Conservation (phyloP, 2,888 invertebrate genomes). For the Polietes domitor region DNA sequence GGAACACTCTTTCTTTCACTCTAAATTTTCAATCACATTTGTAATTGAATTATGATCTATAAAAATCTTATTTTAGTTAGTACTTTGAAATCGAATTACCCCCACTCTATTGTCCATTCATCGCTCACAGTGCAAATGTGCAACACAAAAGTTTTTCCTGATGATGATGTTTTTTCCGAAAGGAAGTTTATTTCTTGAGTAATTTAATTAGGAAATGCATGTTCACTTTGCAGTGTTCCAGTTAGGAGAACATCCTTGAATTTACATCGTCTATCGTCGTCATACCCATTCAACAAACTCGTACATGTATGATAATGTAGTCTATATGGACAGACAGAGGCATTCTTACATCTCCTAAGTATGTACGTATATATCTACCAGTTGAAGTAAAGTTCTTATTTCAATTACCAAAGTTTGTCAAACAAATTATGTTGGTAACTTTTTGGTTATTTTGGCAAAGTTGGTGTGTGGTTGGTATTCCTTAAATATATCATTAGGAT, state of each 20-base stretch:
- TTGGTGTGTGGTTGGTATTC: background rate
- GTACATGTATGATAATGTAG: background rate
- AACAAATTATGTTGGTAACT: conserved; percentile 61
- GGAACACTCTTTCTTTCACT: too few species aligned
- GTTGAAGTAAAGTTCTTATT: conserved; percentile 8
- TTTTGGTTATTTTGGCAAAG: conserved; percentile 44
- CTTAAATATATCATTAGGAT: conserved; percentile 51
- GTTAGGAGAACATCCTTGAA: background rate
- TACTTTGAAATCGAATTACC: too few species aligned
- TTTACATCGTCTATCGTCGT: conserved; percentile 23
- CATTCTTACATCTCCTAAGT: too few species aligned
- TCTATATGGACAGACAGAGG: background rate
- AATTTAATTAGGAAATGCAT: conserved; percentile 66
- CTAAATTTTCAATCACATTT: too few species aligned
- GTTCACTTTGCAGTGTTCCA: conserved; percentile 26
- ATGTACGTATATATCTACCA: background rate
- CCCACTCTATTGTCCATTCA: background rate
- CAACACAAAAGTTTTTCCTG: conserved; percentile 24
- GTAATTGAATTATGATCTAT: too few species aligned
- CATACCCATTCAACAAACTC: too few species aligned
- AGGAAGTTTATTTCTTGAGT: conserved; percentile 58
- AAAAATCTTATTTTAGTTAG: too few species aligned
- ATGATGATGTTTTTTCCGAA: background rate
- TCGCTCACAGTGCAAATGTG: conserved; percentile 17
- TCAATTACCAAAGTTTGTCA: conserved; percentile 47